Evolutionary conservation across 2,888 invertebrate genomes (phyloP), one percentile per base, ranked within the genome.

Genomic region (Polylopha cassiicola): DNA sequence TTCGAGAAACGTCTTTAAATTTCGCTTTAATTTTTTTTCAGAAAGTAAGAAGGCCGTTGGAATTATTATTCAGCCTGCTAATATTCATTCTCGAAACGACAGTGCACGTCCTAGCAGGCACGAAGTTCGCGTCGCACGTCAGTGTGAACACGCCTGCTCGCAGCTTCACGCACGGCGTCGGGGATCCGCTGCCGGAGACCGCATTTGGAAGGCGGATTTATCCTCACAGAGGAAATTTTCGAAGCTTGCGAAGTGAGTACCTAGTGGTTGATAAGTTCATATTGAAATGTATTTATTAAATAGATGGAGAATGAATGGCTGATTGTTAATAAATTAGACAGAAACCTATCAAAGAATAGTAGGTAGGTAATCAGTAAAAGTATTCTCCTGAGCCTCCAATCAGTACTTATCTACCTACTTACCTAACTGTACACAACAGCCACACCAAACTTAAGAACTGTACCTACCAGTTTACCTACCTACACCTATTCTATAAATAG

Each of bases 121-220:
- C 79, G 2, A 71, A 71, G 46, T 86, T 84, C 58, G 58, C 76
- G 0, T 86, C 86, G 2, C 86, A 86, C 48, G 79, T 86, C 22
- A 76, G 66, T 45, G 69, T 86, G 21, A 77, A 70, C 50, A 85
- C 86, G 7, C 86, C 86, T 3, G 65, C 77, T 7, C 58, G 71
- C 9, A 85, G 82, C 49, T 85, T 72, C 60, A 65, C 73, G 10
- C 85, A 86, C 37, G 86, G 86, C 15, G 86, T 86, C 13, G 86
- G 86, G 1, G 72, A 85, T 45, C 81, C 77, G 0, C 29, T 78
- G 38, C 58, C 69, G 3, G 32, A 55, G 22, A 39, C 51, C n/a
- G n/a, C n/a, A n/a, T n/a, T n/a, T n/a, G n/a, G n/a, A n/a, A n/a
- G n/a, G n/a, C n/a, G n/a, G n/a, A n/a, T n/a, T n/a, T n/a, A n/a